A percentile compares a stretch with the other conserved stretches of the same genome.
Conservation (phyloP, 2,888 invertebrate species). For the Drosophila quinaria region DNA sequence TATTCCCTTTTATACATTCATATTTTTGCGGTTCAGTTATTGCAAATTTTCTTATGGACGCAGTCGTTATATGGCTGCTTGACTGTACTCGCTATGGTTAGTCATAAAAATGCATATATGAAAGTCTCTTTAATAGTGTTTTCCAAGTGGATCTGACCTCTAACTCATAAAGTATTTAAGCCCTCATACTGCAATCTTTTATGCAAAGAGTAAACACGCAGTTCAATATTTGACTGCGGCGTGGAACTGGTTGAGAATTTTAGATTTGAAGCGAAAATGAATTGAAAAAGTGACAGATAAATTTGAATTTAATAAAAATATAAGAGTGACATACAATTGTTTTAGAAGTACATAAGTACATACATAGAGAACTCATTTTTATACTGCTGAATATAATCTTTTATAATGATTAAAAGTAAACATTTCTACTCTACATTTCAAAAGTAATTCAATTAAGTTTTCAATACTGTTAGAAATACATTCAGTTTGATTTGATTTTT, state of each 20-base stretch:
- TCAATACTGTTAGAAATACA: no score
- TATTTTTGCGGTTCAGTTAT: not conserved
- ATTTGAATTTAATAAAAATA: no score
- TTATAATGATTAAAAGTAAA: no score
- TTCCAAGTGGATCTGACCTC: not conserved
- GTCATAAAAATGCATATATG: not conserved
- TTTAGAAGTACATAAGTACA: no score
- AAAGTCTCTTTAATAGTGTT: slow-evolving; percentile 3
- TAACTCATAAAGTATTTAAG: not conserved
- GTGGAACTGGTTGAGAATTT: not conserved
- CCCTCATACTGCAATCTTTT: not conserved
- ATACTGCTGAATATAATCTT: no score
- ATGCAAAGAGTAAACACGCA: not conserved
- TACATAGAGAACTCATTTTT: no score
- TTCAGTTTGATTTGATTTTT: no score
- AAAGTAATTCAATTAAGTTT: no score
- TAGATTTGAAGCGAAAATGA: not conserved
- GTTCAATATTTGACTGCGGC: not conserved
- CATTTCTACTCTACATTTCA: no score
- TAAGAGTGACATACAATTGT: no score
- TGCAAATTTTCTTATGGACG: not conserved
- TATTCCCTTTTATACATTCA: slow-evolving; percentile 2
- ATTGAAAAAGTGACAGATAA: not conserved
- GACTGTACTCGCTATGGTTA: slow-evolving; percentile 6
- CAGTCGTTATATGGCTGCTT: not conserved